Base-by-base conservation (phyloP, 1,140 invertebrate genomes). In the Drosophila azteca region DNA sequence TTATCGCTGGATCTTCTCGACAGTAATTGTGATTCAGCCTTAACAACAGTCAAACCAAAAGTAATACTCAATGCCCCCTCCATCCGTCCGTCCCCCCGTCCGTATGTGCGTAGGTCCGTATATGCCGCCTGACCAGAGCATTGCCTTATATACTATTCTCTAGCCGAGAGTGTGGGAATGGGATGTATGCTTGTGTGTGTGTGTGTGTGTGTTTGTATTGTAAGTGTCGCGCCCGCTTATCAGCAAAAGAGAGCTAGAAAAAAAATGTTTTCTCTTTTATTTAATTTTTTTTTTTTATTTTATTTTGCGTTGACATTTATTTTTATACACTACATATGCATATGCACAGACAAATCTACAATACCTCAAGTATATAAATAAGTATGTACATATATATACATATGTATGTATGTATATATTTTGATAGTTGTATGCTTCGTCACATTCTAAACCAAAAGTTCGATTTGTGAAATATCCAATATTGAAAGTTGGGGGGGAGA, bases 241-340 rank as follows among this genome's bases (percentile, higher is more conserved):
- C 82, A 88, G 82, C 65, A 64, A 39, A 39, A 63, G 79, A 88
- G 63, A 68, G 75, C 79, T 88, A 85, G 74, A 85, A 85, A 82
- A 79, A 79, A 83, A 84, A 84, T 77, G 62, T 84, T 88, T 87
- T 87, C 79, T 82, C 83, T 88, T 87, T 60, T 58, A 20, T 20
- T 20, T 20, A 20, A 1, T 20, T 20, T 20, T 85, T 88, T 67
- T 73, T 60, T 58, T 45, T 73, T 41, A 62, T 69, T 77, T 66
- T 62, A 69, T 73, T 79, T 83, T 82, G 76, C 49, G 64, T 61
- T 77, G 77, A 66, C 68, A 88, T 68, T 81, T 84, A 84, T 83
- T 82, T 88, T 82, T 88, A 88, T 78, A 88, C 76, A 20, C n/a
- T 20, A 20, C 17, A 70, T 63, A 46, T 64, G 59, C 71, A 64